phyloP scores from a whole-genome alignment of 2,113 vertebrate species.

The Seriola aureovittata region DNA sequence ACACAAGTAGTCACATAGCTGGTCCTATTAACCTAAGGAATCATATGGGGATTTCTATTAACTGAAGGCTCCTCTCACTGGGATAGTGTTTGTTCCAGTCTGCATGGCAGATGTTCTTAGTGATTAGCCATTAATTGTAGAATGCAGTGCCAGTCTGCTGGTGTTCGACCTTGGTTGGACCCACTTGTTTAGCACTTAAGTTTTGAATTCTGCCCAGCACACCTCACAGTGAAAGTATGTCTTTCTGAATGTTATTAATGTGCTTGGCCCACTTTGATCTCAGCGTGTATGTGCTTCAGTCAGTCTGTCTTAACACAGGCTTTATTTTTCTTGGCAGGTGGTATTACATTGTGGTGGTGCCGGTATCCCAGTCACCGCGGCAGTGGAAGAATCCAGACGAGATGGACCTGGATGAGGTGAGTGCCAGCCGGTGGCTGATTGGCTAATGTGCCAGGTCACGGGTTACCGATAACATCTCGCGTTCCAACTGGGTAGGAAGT shows the following conservation, averaged over 20 bases:
- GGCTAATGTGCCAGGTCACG: conserved; percentile 61
- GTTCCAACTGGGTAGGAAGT: conserved; percentile 70
- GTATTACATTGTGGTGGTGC: conserved; percentile 97
- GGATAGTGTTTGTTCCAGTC: conserved; percentile 75
- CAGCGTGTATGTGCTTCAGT: conserved; percentile 18
- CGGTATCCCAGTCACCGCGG: conserved; percentile 82
- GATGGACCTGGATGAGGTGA: conserved; percentile 95
- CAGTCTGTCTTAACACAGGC: conserved; percentile 40
- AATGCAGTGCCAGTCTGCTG: conserved; percentile 68
- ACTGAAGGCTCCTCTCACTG: conserved; percentile 62
- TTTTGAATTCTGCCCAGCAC: conserved; percentile 55
- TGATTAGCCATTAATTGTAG: conserved; percentile 79
- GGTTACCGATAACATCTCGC: conserved; percentile 54
- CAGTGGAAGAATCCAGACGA: conserved; percentile 93
- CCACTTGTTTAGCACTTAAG: conserved; percentile 40
- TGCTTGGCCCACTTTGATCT: conserved; percentile 42
- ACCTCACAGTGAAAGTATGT: conserved; percentile 23
- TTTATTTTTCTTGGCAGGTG: conserved; percentile 86
- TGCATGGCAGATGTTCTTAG: conserved; percentile 77
- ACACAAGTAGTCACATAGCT: conserved; percentile 39
- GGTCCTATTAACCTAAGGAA: conserved; percentile 71
- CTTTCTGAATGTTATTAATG: conserved; percentile 47
- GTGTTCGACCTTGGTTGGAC: conserved; percentile 65
- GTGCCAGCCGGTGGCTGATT: conserved; percentile 65
- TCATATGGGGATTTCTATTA: conserved; percentile 66